Base-by-base conservation (phyloP, 2,797 vertebrate species). In the Anas georgica region DNA sequence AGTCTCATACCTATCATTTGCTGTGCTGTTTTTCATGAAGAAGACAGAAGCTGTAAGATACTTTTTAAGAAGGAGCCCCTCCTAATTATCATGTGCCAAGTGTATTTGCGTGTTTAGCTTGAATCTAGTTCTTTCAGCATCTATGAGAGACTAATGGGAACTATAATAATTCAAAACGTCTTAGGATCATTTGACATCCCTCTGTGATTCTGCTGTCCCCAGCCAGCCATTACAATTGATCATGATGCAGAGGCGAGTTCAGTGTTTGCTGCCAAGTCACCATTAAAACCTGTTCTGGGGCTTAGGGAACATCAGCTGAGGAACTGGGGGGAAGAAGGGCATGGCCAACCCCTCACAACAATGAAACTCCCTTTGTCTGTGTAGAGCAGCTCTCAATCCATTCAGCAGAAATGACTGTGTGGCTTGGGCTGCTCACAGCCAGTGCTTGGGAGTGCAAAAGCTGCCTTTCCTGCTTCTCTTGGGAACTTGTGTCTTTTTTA, bases 381-480 rank as follows among this genome's bases (percentile, higher is more conserved):
- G 0, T 39, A 4, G 2, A 6, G 5, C 7, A 7, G 7, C 37
- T 1, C 1, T n/a, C 13, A 15, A 22, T n/a, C 21, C 7, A 18
- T 6, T 28, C 37, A n/a, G 37, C n/a, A 77, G 22, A 69, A 45
- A 17, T 26, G 11, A 26, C 31, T 25, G 9, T 2, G 17, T 60
- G 17, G 31, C 10, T 21, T 59, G 63, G 12, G 21, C 8, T 35
- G 35, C 18, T 70, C 31, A 7, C 31, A 60, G 37, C 10, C 54
- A 17, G 72, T 46, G 26, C 35, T 31, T n/a, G 9, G 10, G 33
- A 37, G 9, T 56, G 59, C 43, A 58, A 66, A 73, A 37, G 13
- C 13, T 37, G 25, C 12, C 18, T 82, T 54, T 68, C 45, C 69
- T n/a, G 28, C 17, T 41, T 20, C n/a, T 75, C 13, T 62, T 18